phyloP scores from a whole-genome alignment of 1,140 invertebrate genomes.

The Listronotus oregonensis region DNA sequence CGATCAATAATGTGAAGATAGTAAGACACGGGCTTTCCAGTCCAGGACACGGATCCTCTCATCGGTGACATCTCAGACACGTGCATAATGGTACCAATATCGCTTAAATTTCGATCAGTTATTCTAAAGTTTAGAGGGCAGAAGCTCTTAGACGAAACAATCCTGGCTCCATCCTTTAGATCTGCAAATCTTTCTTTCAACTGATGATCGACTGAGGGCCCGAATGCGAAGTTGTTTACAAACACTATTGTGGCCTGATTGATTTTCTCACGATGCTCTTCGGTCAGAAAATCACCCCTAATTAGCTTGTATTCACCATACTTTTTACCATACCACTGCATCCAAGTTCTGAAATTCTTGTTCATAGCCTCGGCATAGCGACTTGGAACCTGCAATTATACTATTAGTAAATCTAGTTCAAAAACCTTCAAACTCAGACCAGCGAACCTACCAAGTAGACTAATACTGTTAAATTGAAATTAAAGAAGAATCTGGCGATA shows the following conservation, averaged over 20 bases:
- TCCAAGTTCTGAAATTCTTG: slow-evolving; percentile 87
- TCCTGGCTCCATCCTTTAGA: slow-evolving; percentile 91
- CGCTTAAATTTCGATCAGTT: slow-evolving; percentile 84
- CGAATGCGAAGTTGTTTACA: slow-evolving; percentile 99
- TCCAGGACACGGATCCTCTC: slow-evolving; percentile 96
- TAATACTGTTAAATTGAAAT: too few relatives aligned
- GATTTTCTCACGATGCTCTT: slow-evolving; percentile 90
- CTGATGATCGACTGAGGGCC: slow-evolving; percentile 94
- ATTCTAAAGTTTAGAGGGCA: slow-evolving; percentile 97
- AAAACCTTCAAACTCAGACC: background rate
- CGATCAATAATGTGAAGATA: slow-evolving; percentile 96
- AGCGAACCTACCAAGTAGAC: background rate
- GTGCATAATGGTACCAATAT: slow-evolving; percentile 98
- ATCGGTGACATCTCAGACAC: slow-evolving; percentile 94
- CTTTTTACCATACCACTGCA: slow-evolving; percentile 96
- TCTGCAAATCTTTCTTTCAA: slow-evolving; percentile 95
- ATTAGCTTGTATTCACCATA: slow-evolving; percentile 89
- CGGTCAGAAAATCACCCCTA: slow-evolving; percentile 91
- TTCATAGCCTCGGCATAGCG: slow-evolving; percentile 93
- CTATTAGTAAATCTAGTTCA: background rate
- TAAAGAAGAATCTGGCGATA: too few relatives aligned
- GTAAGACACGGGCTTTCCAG: slow-evolving; percentile 96
- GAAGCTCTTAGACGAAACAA: slow-evolving; percentile 98
- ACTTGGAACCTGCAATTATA: slow-evolving; percentile 66
- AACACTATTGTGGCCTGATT: slow-evolving; percentile 93